Conservation (phyloP, 2,113 vertebrate species). For the Talpa occidentalis region DNA sequence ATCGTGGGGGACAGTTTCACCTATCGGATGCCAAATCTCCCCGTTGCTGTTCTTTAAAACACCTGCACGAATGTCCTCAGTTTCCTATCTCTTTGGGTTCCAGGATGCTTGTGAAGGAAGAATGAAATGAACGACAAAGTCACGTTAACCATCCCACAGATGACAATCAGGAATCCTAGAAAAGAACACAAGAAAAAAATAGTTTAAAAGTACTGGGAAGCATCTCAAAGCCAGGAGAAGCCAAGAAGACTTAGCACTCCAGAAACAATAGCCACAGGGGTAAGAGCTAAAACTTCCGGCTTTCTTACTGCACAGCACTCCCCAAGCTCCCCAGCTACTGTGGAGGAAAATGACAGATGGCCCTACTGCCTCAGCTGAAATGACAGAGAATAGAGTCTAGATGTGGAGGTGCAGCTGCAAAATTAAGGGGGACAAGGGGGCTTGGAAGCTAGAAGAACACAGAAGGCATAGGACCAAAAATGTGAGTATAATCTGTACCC, state of each 20-base stretch:
- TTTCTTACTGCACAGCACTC: background rate
- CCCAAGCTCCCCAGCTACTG: background rate
- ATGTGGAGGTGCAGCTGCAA: background rate
- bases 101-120: background rate
- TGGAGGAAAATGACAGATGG: background rate
- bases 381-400: background rate
- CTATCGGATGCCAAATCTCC: background rate
- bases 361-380: background rate
- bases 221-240: background rate
- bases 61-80: background rate
- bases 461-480: background rate
- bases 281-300: background rate
- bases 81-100: background rate
- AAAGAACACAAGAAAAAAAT: background rate
- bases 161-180: background rate
- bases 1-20: background rate
- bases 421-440: background rate
- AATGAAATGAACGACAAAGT: background rate
- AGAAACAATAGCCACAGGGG: background rate
- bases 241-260: background rate
- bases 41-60: background rate
- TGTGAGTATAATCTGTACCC: background rate
- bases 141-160: background rate
- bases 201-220: background rate
- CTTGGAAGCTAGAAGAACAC: background rate